Evolutionary conservation across 2,113 vertebrate species (phyloP).

Genomic region (Carassius auratus): DNA sequence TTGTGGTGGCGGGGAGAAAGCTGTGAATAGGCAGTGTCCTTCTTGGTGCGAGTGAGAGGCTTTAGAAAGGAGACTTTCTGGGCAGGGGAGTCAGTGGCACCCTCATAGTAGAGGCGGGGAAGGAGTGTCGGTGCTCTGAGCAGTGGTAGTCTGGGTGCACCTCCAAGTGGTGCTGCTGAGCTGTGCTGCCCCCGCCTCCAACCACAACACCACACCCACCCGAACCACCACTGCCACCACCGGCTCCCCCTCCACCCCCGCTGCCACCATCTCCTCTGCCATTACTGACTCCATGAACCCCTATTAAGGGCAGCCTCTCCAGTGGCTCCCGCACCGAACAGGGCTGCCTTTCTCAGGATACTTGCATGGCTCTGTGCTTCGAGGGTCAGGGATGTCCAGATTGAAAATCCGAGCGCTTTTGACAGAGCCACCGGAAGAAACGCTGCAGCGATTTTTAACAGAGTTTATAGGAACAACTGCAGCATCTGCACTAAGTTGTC

Average conservation of each 20-base stretch:
- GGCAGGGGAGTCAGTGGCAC: conserved; percentile 85
- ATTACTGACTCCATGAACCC: conserved; percentile 68
- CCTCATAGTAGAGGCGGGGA: conserved; percentile 97
- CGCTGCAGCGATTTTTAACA: conserved; percentile 86
- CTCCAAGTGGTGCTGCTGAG: conserved; percentile 86
- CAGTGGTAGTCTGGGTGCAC: conserved; percentile 96
- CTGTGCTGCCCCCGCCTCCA: conserved; percentile 60
- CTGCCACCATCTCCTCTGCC: conserved; percentile 67
- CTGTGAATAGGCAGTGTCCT: too few relatives aligned
- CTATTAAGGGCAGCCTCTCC: conserved; percentile 85
- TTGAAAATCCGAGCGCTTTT: conserved; percentile 89
- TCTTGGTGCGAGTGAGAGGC: conserved; percentile 91
- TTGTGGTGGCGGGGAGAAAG: too few relatives aligned
- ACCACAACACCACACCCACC: conserved; percentile 67
- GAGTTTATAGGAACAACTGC: conserved; percentile 66
- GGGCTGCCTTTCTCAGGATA: conserved; percentile 91
- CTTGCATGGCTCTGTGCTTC: conserved; percentile 85
- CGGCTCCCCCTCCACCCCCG: conserved; percentile 72
- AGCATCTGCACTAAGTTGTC: conserved; percentile 92
- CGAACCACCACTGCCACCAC: conserved; percentile 68
- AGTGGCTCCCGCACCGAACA: conserved; percentile 78
- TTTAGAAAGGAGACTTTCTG: conserved; percentile 95
- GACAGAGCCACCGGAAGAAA: conserved; percentile 81
- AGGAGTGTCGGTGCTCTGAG: conserved; percentile 97
- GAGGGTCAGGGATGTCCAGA: conserved; percentile 89